A percentile compares a stretch with the other conserved stretches of the same genome.
These are phyloP conservation scores for Cancer borealis DNA, from an alignment of 2,888 invertebrate species.

Conservation along the genomic window DNA sequence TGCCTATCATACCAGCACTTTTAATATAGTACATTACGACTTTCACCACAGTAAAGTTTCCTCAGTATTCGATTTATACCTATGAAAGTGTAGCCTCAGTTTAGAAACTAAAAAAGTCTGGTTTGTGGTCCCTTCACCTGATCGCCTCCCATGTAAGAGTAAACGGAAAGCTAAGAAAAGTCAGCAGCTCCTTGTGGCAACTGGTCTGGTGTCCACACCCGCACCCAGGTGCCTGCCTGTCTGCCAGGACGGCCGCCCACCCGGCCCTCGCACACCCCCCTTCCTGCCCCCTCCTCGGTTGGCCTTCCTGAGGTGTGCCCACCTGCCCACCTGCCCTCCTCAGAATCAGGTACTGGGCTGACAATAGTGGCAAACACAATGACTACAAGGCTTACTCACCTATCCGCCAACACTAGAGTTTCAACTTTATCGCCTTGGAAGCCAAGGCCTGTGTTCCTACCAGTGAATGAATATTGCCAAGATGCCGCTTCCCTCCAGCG, in stretches of 20 bases:
- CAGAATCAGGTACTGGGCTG: slow-evolving; percentile 60
- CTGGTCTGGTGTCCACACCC: slow-evolving; percentile 47
- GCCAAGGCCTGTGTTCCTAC: slow-evolving; percentile 30
- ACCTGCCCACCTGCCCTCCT: slow-evolving; percentile 71
- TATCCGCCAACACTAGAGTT: slow-evolving; percentile 23
- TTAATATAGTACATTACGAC: background rate
- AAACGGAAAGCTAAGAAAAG: slow-evolving; percentile 27
- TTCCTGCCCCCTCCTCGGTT: slow-evolving; percentile 2
- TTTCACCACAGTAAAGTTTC: background rate
- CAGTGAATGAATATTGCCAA: slow-evolving; percentile 54
- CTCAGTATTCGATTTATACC: background rate
- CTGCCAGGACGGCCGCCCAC: slow-evolving; percentile 66
- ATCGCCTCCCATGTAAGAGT: background rate
- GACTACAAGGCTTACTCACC: slow-evolving; percentile 26
- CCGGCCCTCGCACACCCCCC: slow-evolving; percentile 52
- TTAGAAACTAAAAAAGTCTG: background rate
- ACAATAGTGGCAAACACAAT: slow-evolving; percentile 45
- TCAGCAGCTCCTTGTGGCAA: background rate
- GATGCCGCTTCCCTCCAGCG: slow-evolving; percentile 62
- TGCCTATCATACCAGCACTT: background rate
- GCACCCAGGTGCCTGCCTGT: slow-evolving; percentile 68
- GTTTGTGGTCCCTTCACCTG: background rate
- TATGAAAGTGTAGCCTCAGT: background rate
- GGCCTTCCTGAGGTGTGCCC: slow-evolving; percentile 58
- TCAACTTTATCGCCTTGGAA: background rate